Evolutionary conservation across 2,888 invertebrate species (phyloP).

Genomic region (Chrysodeixis includens): DNA sequence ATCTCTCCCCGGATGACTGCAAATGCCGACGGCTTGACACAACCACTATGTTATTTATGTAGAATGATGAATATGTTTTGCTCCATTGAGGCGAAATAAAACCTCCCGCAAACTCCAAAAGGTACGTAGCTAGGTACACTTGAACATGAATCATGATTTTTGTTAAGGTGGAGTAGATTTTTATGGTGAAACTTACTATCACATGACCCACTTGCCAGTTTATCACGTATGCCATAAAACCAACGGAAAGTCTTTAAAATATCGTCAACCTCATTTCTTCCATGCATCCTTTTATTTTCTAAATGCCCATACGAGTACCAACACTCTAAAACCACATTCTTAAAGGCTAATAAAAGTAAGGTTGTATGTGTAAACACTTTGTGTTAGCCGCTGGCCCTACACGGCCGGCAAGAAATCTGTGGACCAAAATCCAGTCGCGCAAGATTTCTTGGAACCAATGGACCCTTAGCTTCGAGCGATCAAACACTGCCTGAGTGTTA

Average conservation of each 20-base stretch:
- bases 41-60: conserved; percentile 33
- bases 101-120: background rate
- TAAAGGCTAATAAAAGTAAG: conserved; percentile 42
- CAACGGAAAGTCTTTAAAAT: background rate
- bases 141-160: background rate
- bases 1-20: conserved; percentile 56
- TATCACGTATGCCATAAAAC: background rate
- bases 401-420: conserved; percentile 64
- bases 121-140: background rate
- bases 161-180: background rate
- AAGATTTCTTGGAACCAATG: conserved; percentile 67
- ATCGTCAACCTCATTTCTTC: background rate
- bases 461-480: conserved; percentile 47
- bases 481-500: conserved; percentile 31
- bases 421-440: conserved; percentile 68
- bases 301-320: background rate
- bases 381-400: conserved; percentile 61
- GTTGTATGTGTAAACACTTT: conserved; percentile 47
- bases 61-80: conserved; percentile 25
- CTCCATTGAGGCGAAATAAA: conserved; percentile 14
- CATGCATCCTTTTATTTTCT: background rate
- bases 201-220: background rate
- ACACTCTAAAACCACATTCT: conserved; percentile 29
- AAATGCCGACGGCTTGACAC: conserved; percentile 34
- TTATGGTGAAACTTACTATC: background rate